Evolutionary conservation across 2,797 vertebrate genomes (phyloP), one percentile per base, ranked within the genome.

Genomic region (Benthosema pterotum): DNA sequence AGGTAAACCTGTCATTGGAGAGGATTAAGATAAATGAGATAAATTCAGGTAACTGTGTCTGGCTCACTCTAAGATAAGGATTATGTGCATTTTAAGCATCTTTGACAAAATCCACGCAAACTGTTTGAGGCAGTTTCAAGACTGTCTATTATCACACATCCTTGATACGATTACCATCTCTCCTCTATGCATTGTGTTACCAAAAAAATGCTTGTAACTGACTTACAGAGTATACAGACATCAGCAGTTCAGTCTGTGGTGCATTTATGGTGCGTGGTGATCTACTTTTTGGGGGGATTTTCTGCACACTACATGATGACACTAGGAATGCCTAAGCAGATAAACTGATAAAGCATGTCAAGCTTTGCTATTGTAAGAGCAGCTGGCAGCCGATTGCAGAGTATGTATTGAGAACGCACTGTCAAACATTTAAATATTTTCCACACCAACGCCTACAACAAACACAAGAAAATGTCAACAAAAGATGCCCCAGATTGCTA

Each of bases 391-490:
- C 12, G 60, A 49, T 11, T 16, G 60, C 3, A 52, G 11, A 6
- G 16, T 49, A 52, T 13, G 57, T 15, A 64, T 25, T 32, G 1
- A 38, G 56, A 57, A 15, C 38, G 52, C 47, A 57, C 11, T 3
- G 13, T 57, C 48, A 65, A 52, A 63, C 67, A 9, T 5, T 59
- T 19, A 54, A 64, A 71, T 19, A 38, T 52, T 63, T 63, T 74
- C 64, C 73, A 55, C 15, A 18, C 42, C 42, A 50, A 43, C 55
- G 65, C 59, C 54, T 51, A 43, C 45, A 62, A 62, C 64, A 81
- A 62, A 25, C 64, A 67, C 49, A 60, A 9, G 19, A 77, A 70
- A 65, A 80, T 74, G 67, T 82, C 74, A 84, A 80, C 73, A 79
- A 25, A 72, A 67, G 60, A 80, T 11, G 6, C 48, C 47, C 71